Conservation (phyloP, 2,113 vertebrate species). For the Eonycteris spelaea region DNA sequence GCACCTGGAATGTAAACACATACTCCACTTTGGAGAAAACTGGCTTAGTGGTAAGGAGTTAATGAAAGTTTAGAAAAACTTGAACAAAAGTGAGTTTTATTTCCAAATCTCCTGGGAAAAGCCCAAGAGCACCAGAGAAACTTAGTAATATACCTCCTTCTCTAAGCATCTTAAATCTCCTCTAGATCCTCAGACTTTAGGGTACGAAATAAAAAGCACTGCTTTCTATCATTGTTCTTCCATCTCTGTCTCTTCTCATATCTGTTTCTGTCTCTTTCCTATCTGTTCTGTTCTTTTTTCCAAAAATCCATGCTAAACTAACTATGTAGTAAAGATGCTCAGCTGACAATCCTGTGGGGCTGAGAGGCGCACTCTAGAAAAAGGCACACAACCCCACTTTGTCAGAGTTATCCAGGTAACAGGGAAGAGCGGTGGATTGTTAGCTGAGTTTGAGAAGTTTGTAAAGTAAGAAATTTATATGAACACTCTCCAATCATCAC, state of each 20-base stretch:
- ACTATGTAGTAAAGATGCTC: background rate
- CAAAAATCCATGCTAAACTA: background rate
- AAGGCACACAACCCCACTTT: background rate
- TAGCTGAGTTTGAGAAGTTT: background rate
- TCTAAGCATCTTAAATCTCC: background rate
- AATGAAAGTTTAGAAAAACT: background rate
- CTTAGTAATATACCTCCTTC: background rate
- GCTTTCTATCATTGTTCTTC: background rate
- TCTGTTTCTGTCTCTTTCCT: too few relatives aligned
- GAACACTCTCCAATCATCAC: background rate
- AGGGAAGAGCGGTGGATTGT: background rate
- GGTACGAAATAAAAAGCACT: background rate
- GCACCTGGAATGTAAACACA: background rate
- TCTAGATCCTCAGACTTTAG: background rate
- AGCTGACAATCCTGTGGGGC: background rate
- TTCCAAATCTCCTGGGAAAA: background rate
- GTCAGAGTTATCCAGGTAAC: background rate
- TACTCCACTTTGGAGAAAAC: background rate
- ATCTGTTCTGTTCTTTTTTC: too few relatives aligned
- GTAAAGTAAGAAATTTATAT: background rate
- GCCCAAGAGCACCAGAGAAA: background rate
- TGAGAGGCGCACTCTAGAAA: background rate
- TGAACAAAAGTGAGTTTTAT: background rate
- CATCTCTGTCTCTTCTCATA: background rate
- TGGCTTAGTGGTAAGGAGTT: background rate